Conservation (phyloP, 2,888 invertebrate species). For the Autographa pulchrina region DNA sequence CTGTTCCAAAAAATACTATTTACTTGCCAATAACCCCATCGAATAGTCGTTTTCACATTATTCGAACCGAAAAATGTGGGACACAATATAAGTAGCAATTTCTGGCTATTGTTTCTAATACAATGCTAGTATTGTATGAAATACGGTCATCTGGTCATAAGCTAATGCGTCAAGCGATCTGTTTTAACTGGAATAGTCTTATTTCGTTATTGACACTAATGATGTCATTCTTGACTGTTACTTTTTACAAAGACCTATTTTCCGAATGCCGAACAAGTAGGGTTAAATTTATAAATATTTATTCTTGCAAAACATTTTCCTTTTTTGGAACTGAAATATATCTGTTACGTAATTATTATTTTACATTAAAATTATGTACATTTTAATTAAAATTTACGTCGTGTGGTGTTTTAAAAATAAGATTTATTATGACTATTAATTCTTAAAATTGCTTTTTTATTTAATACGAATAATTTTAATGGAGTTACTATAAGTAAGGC, state of each 20-base stretch:
- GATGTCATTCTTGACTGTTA: constrained; percentile 46
- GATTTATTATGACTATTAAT: too few species aligned
- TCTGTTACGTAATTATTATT: too few species aligned
- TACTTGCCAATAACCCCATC: not conserved
- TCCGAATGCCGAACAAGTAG: constrained; percentile 49
- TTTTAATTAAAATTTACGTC: too few species aligned
- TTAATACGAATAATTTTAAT: not conserved
- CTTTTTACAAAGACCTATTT: constrained; percentile 52
- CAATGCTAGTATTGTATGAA: constrained; percentile 50
- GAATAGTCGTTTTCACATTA: constrained; percentile 11
- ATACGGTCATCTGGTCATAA: constrained; percentile 44
- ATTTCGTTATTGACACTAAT: constrained; percentile 58
- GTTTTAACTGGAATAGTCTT: constrained; percentile 46
- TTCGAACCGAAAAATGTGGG: constrained; percentile 30
- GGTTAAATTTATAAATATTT: constrained; percentile 5
- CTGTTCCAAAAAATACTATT: too few species aligned
- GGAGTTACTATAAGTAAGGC: constrained; percentile 28
- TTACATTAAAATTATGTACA: too few species aligned
- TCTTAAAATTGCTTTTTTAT: not conserved
- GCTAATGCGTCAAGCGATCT: constrained; percentile 48
- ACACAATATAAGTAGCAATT: constrained; percentile 18
- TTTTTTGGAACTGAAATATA: too few species aligned
- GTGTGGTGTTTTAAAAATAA: too few species aligned
- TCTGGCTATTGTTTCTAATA: constrained; percentile 46
- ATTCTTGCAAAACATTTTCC: too few species aligned